Conservation (phyloP, 2,113 vertebrate genomes). For the Epinephelus moara region DNA sequence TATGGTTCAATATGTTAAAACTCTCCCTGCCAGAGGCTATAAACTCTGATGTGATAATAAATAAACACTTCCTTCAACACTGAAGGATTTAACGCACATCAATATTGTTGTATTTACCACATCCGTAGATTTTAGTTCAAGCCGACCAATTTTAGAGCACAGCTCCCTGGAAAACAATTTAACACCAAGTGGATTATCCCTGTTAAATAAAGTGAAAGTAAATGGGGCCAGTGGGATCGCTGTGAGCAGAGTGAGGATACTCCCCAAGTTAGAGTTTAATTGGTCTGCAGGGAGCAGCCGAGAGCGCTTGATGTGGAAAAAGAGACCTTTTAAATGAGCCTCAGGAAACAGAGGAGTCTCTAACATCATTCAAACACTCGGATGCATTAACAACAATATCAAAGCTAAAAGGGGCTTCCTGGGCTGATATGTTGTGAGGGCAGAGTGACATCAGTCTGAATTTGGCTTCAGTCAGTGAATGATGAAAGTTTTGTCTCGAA, state of each 20-base stretch:
- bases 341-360: not conserved
- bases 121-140: slow-evolving; percentile 14
- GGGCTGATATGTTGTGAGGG: not conserved
- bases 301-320: slow-evolving; percentile 1
- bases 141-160: slow-evolving; percentile 1
- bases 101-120: slow-evolving; percentile 4
- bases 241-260: slow-evolving; percentile 8
- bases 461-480: not conserved
- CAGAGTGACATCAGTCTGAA: not conserved
- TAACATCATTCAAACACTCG: not conserved
- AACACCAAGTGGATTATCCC: slow-evolving; percentile 15
- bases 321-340: slow-evolving; percentile 22
- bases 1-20: not conserved
- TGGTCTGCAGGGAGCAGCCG: slow-evolving; percentile 42
- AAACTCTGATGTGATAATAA: not conserved
- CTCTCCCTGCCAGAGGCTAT: not conserved
- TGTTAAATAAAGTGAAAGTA: slow-evolving; percentile 31
- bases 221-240: slow-evolving; percentile 38
- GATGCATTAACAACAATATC: not conserved
- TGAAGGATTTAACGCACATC: not conserved
- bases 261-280: slow-evolving; percentile 31
- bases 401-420: not conserved
- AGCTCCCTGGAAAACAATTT: slow-evolving; percentile 29
- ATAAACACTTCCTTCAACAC: not conserved
- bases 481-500: not conserved